Percentiles rank a stretch among this genome's conserved stretches.
Conservation (phyloP, 2,888 invertebrate species). For the Neoscelio sp. region DNA sequence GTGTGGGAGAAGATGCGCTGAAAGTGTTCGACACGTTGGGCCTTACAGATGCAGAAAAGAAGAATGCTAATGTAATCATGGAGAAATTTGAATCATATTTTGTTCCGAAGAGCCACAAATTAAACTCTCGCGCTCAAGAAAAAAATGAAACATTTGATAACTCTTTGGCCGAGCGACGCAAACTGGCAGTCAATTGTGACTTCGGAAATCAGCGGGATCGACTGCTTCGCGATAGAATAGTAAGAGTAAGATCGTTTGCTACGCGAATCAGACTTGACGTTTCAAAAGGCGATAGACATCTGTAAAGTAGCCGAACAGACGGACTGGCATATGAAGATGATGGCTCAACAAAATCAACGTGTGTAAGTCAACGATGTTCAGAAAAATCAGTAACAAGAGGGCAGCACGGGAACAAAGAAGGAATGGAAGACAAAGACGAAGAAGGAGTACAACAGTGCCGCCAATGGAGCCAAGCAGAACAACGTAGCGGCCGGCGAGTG, state of each 20-base stretch:
- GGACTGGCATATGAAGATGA: not conserved
- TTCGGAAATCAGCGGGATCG: constrained; percentile 68
- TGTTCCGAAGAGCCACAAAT: too few species aligned
- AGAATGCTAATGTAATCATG: constrained; percentile 41
- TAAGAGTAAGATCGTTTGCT: constrained; percentile 55
- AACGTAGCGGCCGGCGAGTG: too few species aligned
- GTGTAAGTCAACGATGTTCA: not conserved
- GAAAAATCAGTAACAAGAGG: not conserved
- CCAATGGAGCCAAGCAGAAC: not conserved
- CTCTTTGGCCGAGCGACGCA: constrained; percentile 69
- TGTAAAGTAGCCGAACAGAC: constrained; percentile 57
- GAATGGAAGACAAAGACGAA: constrained; percentile 6
- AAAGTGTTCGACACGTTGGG: constrained; percentile 67
- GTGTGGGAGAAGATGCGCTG: constrained; percentile 67
- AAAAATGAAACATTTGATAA: constrained; percentile 65
- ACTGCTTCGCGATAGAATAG: constrained; percentile 54
- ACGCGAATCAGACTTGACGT: constrained; percentile 26
- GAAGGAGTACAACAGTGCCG: too few species aligned
- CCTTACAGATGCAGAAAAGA: constrained; percentile 53
- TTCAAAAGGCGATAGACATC: constrained; percentile 44
- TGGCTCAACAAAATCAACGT: not conserved
- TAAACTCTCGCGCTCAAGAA: constrained; percentile 54
- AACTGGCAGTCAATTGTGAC: constrained; percentile 65
- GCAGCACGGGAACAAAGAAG: not conserved
- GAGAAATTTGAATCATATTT: too few species aligned